Base-by-base conservation (phyloP, 2,888 invertebrate species). In the Agrochola lota region DNA sequence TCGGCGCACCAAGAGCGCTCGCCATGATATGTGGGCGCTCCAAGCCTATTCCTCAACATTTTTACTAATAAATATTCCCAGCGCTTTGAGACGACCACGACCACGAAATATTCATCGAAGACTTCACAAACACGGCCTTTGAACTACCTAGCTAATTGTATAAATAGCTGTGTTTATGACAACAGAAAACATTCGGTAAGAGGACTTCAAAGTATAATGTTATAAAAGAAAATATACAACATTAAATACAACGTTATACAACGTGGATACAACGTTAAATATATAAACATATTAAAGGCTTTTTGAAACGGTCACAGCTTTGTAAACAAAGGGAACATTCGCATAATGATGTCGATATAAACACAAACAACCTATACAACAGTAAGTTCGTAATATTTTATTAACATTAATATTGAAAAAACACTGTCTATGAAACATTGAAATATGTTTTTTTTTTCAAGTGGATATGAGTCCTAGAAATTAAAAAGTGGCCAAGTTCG, bases 1-100 rank as follows among this genome's bases (percentile, higher is more conserved):
- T 94, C 93, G 91, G 89, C 90, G 87, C 79, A 87, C 89, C 87
- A 83, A 80, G 85, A 81, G 78, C 81, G 57, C 40, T 77, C 74
- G 78, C 80, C 71, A 83, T 84, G 83, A 85, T 86, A 87, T 85
- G 86, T 82, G 78, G 69, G 82, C 72, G 67, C 71, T 60, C 71
- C 57, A 60, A 77, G 64, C 59, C 80, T 80, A 75, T 76, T 68
- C 78, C 74, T 77, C 71, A 77, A 74, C 67, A 71, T 82, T 81
- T 79, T 72, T 52, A 64, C 75, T 71, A 77, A 77, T 69, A 81
- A 78, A 87, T 74, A 83, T 57, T 75, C 68, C 76, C 59, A 66
- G 30, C 43, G 68, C 76, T 85, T 72, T 75, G 80, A 77, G 57
- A 67, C 59, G n/a, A n/a, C 23, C 62, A 70, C 20, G 23, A 71